Evolutionary conservation across 2,888 invertebrate genomes (phyloP).

Genomic region (Pycnomerus fuliginosus): DNA sequence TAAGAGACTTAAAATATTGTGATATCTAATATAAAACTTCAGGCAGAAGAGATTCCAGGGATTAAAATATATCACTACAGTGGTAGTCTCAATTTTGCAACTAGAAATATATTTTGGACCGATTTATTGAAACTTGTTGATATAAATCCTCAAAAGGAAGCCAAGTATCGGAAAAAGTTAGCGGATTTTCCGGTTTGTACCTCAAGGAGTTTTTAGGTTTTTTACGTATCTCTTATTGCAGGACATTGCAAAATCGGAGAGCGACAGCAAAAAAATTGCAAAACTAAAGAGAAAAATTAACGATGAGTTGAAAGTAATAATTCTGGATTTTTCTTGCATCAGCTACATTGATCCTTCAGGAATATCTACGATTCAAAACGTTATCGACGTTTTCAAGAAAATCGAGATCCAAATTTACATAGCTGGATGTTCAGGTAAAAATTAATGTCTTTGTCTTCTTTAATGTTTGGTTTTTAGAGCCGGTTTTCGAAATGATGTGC

Average conservation of each 20-base stretch:
- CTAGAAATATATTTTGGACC: conserved; percentile 58
- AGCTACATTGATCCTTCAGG: conserved; percentile 67
- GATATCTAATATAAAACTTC: conserved; percentile 35
- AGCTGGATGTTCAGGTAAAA: conserved; percentile 45
- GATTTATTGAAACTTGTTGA: conserved; percentile 57
- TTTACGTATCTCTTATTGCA: no score
- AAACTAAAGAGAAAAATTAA: conserved; percentile 40
- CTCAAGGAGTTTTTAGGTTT: no score
- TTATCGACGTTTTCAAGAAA: conserved; percentile 57
- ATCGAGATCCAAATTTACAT: conserved; percentile 58
- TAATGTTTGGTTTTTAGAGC: conserved; percentile 54
- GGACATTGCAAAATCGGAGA: conserved; percentile 5
- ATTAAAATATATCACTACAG: conserved; percentile 69
- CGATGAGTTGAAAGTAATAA: conserved; percentile 44
- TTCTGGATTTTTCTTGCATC: conserved; percentile 65
- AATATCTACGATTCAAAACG: conserved; percentile 55
- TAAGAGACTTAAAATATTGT: conserved; percentile 8
- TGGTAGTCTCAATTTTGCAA: conserved; percentile 69
- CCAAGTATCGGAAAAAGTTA: conserved; percentile 50
- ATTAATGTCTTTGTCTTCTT: conserved; percentile 3
- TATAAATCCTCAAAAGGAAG: conserved; percentile 54
- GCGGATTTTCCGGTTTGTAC: conserved; percentile 39
- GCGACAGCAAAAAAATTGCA: conserved; percentile 9
- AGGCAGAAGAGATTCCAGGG: conserved; percentile 63
- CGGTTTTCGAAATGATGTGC: conserved; percentile 64